Evolutionary conservation across 2,113 vertebrate genomes (phyloP).

Genomic region (Ammodytes marinus): DNA sequence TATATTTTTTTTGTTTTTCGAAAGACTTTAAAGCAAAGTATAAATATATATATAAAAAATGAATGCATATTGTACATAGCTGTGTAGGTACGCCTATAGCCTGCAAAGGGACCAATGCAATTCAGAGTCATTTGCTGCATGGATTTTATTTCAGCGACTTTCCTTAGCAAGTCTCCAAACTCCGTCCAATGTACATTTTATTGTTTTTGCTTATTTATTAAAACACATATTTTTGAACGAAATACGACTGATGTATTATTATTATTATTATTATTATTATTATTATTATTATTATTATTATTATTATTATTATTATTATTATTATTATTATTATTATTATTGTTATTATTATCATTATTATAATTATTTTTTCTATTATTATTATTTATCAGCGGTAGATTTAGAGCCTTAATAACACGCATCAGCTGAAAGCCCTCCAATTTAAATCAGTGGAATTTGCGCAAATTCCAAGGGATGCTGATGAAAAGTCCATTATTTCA

Average conservation of each 20-base stretch:
- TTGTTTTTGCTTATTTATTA: conserved; percentile 94
- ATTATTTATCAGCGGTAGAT: not conserved
- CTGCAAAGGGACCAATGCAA: conserved; percentile 84
- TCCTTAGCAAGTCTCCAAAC: conserved; percentile 73
- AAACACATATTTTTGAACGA: conserved; percentile 89
- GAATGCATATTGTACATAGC: conserved; percentile 80
- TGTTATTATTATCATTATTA: too few species aligned
- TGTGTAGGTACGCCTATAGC: conserved; percentile 73
- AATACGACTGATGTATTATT: conserved; percentile 67
- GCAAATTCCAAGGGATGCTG: not conserved
- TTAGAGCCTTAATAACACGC: not conserved
- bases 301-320: conserved; percentile 33
- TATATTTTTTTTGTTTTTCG: conserved; percentile 42
- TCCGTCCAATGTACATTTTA: conserved; percentile 89
- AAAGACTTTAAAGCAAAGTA: conserved; percentile 80
- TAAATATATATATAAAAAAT: conserved; percentile 57
- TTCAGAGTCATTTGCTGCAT: conserved; percentile 80
- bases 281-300: conserved; percentile 6
- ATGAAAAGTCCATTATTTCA: not conserved
- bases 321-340: conserved; percentile 8
- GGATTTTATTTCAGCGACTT: conserved; percentile 72
- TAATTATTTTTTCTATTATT: conserved; percentile 15
- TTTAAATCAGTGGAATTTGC: not conserved
- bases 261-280: not conserved
- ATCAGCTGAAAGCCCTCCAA: not conserved